phyloP scores from a whole-genome alignment of 64 coral and sea anemone genomes.

The Montipora foliosa region DNA sequence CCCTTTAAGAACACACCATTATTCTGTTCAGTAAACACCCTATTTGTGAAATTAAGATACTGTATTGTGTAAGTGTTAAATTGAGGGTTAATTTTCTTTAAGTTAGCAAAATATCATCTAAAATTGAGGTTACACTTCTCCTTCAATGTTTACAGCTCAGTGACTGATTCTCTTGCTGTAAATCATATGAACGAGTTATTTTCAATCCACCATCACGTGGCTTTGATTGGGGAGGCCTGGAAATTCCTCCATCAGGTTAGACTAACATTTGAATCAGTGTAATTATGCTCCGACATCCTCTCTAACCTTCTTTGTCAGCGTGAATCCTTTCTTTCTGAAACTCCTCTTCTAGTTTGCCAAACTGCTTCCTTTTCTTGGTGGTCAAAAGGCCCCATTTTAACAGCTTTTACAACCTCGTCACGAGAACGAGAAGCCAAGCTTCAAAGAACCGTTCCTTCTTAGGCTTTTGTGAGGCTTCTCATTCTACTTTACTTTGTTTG shows the following conservation, averaged over 20 bases:
- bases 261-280: not conserved
- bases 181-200: conserved; percentile 91
- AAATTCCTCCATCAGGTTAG: conserved; percentile 87
- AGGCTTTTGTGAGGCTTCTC: not conserved
- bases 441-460: not conserved
- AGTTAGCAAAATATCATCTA: not conserved
- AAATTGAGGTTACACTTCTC: not conserved
- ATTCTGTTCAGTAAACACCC: too few relatives aligned
- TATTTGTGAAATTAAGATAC: too few relatives aligned
- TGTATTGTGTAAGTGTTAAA: too few relatives aligned
- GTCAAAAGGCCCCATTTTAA: not conserved
- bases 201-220: conserved; percentile 86
- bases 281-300: too few relatives aligned
- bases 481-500: not conserved
- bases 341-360: not conserved
- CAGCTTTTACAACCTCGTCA: too few relatives aligned
- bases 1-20: too few relatives aligned
- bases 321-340: not conserved
- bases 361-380: not conserved
- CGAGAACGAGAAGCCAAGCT: too few relatives aligned
- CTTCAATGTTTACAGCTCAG: conserved; percentile 35
- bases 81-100: not conserved
- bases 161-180: conserved; percentile 71
- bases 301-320: too few relatives aligned
- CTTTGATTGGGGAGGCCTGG: conserved; percentile 88